A percentile compares a stretch with the other conserved stretches of the same genome.
Conservation (phyloP, 2,113 vertebrate species). For the Solenodon paradoxus region DNA sequence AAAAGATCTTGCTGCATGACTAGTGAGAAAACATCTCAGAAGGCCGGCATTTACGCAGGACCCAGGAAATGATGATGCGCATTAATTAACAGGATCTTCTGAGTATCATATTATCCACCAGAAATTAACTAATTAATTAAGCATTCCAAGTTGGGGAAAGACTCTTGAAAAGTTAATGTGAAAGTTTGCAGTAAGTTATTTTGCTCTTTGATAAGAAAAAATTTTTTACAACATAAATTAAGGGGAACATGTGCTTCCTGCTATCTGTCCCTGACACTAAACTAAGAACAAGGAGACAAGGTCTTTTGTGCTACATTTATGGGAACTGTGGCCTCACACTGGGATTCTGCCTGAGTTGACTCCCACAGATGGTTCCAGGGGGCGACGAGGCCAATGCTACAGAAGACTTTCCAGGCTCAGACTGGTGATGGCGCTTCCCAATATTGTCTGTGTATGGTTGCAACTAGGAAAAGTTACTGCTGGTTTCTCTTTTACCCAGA, state of each 20-base stretch:
- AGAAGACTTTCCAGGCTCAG: not conserved
- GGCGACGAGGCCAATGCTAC: not conserved
- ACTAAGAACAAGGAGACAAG: not conserved
- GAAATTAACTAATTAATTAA: too few species aligned
- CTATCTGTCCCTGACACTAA: not conserved
- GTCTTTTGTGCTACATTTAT: not conserved
- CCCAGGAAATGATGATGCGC: not conserved
- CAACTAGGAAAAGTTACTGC: not conserved
- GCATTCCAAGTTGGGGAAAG: not conserved
- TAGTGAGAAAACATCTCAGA: not conserved
- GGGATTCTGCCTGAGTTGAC: not conserved
- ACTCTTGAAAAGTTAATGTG: not conserved
- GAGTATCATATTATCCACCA: not conserved
- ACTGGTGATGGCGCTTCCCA: not conserved
- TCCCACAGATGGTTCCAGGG: not conserved
- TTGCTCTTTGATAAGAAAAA: not conserved
- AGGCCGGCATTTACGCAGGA: not conserved
- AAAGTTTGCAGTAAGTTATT: not conserved
- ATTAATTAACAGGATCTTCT: conserved; percentile 21
- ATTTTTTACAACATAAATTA: not conserved
- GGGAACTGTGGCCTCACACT: not conserved
- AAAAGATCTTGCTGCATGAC: not conserved
- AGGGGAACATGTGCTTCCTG: not conserved
- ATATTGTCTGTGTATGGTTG: not conserved
- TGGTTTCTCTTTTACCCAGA: not conserved